A percentile compares a stretch with the other conserved stretches of the same genome.
phyloP scores from a whole-genome alignment of 1,140 invertebrate genomes.

The Macrosteles quadrilineatus region DNA sequence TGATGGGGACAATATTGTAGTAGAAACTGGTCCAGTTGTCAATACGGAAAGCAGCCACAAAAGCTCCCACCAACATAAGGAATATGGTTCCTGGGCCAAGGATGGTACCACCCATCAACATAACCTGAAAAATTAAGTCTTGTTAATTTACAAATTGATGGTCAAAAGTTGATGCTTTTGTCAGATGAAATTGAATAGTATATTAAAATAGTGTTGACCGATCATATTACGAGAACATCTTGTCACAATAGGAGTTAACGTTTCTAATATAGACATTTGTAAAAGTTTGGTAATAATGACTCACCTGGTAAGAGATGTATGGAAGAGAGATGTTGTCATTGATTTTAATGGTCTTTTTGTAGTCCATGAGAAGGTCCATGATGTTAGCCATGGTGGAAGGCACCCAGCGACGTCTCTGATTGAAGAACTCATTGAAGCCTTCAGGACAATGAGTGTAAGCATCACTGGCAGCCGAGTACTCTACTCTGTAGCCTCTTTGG shows the following conservation, averaged over 20 bases:
- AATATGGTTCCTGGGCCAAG: constrained; percentile 92
- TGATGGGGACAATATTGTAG: constrained; percentile 83
- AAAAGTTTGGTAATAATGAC: no score
- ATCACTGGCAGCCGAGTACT: constrained; percentile 97
- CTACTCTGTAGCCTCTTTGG: constrained; percentile 95
- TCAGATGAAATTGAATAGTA: no score
- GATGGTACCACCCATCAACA: constrained; percentile 88
- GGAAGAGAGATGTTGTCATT: constrained; percentile 97
- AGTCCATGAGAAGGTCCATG: constrained; percentile 90
- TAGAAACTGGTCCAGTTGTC: constrained; percentile 89
- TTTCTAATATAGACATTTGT: no score
- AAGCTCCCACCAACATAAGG: constrained; percentile 95
- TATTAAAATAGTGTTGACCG: no score
- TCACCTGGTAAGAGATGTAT: constrained; percentile 91
- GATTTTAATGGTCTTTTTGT: constrained; percentile 89
- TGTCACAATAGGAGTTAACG: no score
- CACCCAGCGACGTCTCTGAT: constrained; percentile 94
- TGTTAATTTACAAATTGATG: no score
- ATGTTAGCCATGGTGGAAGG: constrained; percentile 98
- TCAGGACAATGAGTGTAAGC: constrained; percentile 97
- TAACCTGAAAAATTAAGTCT: constrained; percentile 64
- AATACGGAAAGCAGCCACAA: constrained; percentile 87
- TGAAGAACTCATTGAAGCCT: constrained; percentile 97
- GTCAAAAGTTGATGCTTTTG: no score
- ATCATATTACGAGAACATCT: no score